These are phyloP conservation scores for human DNA, from an alignment of 2,113 vertebrate species.

Conservation along the genomic window DNA sequence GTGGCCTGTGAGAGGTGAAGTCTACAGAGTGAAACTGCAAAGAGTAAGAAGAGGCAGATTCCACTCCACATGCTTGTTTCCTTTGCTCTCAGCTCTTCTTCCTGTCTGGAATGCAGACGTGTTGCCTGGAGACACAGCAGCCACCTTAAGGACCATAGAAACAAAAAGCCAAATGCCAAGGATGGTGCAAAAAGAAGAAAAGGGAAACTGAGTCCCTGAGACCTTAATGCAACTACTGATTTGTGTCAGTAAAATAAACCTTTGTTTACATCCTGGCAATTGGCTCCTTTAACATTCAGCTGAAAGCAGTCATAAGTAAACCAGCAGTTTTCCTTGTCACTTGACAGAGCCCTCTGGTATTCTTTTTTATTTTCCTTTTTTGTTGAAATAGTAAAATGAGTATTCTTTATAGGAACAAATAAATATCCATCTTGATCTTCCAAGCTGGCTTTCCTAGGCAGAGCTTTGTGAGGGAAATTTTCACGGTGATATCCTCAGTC, in stretches of 20 bases:
- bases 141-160: neutral
- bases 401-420: constrained; percentile 17
- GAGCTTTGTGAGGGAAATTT: neutral
- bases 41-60: neutral
- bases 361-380: constrained; percentile 25
- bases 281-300: neutral
- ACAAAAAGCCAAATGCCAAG: neutral
- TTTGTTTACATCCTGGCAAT: neutral
- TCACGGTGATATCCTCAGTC: neutral
- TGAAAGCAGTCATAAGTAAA: neutral
- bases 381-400: constrained; percentile 35
- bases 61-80: neutral
- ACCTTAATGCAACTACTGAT: neutral
- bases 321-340: neutral
- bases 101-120: neutral
- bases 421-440: neutral
- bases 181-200: neutral
- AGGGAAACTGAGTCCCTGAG: neutral
- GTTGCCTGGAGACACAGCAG: neutral
- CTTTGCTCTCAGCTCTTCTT: neutral
- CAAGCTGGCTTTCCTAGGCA: neutral
- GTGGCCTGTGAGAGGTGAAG: neutral
- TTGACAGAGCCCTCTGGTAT: constrained; percentile 33
- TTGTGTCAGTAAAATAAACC: neutral
- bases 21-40: no score